Percentiles rank a stretch among this genome's conserved stretches.
phyloP scores from a whole-genome alignment of 2,797 vertebrate species.

The Sparidentex hasta region DNA sequence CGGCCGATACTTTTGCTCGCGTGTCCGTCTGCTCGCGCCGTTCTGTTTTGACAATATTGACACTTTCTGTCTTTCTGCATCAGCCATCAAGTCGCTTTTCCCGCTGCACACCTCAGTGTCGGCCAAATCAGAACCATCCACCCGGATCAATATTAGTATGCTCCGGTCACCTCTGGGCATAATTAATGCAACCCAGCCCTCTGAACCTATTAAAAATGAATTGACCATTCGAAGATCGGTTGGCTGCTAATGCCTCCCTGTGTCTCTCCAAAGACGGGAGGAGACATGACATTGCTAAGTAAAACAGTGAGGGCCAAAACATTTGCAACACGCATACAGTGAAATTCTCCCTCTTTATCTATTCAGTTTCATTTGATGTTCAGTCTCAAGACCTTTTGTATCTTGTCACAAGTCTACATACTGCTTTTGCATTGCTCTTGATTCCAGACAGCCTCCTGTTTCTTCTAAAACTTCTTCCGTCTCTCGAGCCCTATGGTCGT shows the following conservation, averaged over 20 bases:
- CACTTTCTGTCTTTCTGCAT: conserved; percentile 39
- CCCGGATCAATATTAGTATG: conserved; percentile 64
- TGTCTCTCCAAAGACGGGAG: conserved; percentile 40
- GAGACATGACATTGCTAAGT: conserved; percentile 36
- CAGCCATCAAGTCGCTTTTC: conserved; percentile 43
- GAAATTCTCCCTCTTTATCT: conserved; percentile 43
- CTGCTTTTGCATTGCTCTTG: conserved; percentile 62
- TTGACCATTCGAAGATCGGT: conserved; percentile 56
- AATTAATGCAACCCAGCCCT: conserved; percentile 67
- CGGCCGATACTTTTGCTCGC: neutral
- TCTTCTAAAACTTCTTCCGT: conserved; percentile 20
- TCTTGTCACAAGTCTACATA: conserved; percentile 46
- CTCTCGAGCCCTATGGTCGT: conserved; percentile 32
- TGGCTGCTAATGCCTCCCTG: conserved; percentile 21
- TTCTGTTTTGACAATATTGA: conserved; percentile 48
- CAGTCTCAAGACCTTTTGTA: conserved; percentile 37
- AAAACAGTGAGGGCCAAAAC: conserved; percentile 16
- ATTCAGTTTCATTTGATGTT: conserved; percentile 48
- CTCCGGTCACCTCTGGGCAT: conserved; percentile 62
- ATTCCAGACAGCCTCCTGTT: conserved; percentile 15
- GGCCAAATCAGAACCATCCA: conserved; percentile 48
- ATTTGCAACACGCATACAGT: neutral
- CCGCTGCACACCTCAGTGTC: conserved; percentile 39
- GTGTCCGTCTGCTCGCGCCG: neutral
- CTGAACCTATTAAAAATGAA: conserved; percentile 68